These are phyloP conservation scores for Conops quadrifasciatus DNA, from an alignment of 2,888 invertebrate genomes.

Conservation along the genomic window DNA sequence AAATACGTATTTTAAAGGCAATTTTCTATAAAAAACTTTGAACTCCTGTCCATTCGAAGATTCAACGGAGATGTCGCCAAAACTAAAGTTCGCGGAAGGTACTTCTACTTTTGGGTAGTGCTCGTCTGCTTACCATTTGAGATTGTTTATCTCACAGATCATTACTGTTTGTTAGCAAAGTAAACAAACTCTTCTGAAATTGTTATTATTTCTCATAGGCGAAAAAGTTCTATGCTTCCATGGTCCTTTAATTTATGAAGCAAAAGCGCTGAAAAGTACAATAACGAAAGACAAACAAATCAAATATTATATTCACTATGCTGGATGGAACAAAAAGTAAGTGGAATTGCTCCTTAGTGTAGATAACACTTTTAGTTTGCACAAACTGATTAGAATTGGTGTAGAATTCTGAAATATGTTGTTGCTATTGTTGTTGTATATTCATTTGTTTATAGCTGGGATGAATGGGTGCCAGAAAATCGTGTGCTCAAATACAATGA, in stretches of 20 bases:
- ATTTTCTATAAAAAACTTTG: background rate
- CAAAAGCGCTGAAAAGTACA: slow-evolving; percentile 89
- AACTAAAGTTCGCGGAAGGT: slow-evolving; percentile 80
- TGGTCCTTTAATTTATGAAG: slow-evolving; percentile 95
- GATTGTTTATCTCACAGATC: slow-evolving; percentile 18
- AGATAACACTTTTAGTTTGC: too few species aligned
- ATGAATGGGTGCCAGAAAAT: slow-evolving; percentile 92
- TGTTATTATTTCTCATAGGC: slow-evolving; percentile 67
- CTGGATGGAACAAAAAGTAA: slow-evolving; percentile 98
- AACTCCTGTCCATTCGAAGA: background rate
- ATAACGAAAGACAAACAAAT: slow-evolving; percentile 86
- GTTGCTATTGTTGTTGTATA: too few species aligned
- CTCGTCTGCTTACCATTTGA: background rate
- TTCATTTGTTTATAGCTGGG: slow-evolving; percentile 77
- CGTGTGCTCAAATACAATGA: slow-evolving; percentile 91
- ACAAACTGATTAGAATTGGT: too few species aligned
- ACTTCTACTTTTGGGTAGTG: background rate
- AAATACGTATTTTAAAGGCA: background rate
- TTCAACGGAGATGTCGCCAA: slow-evolving; percentile 69
- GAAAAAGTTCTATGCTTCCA: slow-evolving; percentile 95
- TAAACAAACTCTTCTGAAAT: slow-evolving; percentile 16
- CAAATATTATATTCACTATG: slow-evolving; percentile 94
- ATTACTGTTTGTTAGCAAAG: background rate
- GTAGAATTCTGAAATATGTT: background rate
- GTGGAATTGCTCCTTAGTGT: slow-evolving; percentile 45